Base-by-base conservation (phyloP, 2,888 invertebrate species). In the Tyria jacobaeae region DNA sequence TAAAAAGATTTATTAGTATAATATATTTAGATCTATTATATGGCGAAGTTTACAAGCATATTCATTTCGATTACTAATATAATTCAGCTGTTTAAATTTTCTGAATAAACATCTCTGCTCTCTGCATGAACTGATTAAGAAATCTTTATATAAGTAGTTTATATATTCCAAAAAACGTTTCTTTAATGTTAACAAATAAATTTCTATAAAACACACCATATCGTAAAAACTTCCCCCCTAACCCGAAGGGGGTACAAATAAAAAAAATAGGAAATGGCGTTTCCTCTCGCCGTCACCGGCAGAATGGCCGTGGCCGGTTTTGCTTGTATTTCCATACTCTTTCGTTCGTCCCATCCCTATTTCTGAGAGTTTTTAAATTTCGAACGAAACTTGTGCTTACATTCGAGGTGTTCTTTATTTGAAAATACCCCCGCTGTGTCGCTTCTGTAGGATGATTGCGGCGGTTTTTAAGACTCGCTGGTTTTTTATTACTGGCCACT, bases 271-370 rank as follows among this genome's bases (percentile, higher is more conserved):
- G 89, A 90, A 90, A 91, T 87, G 83, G 84, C 87, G 88, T 83
- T 89, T 88, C 87, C 91, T 88, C 86, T 83, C 88, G 81, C 86
- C 91, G 91, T 91, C 92, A 92, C 88, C 82, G 88, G 67, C 92
- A 92, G 91, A 90, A 91, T 91, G 82, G 86, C 85, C 82, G 82
- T 84, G 85, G 84, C 78, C 75, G 81, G 78, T 89, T 90, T 91
- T 89, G 84, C 89, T 89, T 73, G 74, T 78, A 71, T 80, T 77
- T 73, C 71, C 78, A 80, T 85, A 82, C 85, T 88, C 86, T 87
- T 87, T 86, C 88, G 85, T 77, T 77, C 80, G 81, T 85, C 66
- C 70, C 73, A 64, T 86, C 83, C 84, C 83, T 80, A 85, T 85
- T 84, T 81, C 83, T 84, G 84, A 81, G 80, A 79, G 77, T 86